Conservation (phyloP, 2,888 invertebrate species). For the Lamellibrachia satsuma region DNA sequence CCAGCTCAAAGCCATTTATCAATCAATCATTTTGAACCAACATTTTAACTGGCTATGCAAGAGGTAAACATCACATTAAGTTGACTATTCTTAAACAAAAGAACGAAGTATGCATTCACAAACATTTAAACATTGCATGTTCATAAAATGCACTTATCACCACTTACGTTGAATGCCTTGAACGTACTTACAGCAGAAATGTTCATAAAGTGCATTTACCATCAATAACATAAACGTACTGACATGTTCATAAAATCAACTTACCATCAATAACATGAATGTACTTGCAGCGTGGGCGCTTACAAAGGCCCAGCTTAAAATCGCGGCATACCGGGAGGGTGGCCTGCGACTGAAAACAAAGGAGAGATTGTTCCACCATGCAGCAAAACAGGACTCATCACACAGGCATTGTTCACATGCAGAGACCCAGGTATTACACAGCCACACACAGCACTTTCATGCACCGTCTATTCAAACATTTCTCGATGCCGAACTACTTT, state of each 20-base stretch:
- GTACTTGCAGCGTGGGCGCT: constrained; percentile 92
- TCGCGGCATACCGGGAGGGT: constrained; percentile 99
- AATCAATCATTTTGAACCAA: not conserved
- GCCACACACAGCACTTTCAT: not conserved
- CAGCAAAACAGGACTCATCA: not conserved
- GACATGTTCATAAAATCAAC: constrained; percentile 52
- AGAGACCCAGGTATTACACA: too few relatives aligned
- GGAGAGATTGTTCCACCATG: not conserved
- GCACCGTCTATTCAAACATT: not conserved
- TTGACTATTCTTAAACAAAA: not conserved
- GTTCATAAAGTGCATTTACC: too few relatives aligned
- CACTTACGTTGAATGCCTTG: too few relatives aligned
- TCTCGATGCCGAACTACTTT: not conserved
- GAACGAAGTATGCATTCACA: not conserved
- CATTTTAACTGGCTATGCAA: not conserved
- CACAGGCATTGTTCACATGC: not conserved
- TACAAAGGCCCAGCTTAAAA: constrained; percentile 98
- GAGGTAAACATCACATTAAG: not conserved
- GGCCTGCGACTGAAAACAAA: constrained; percentile 96
- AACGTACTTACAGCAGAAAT: too few relatives aligned
- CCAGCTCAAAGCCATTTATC: not conserved
- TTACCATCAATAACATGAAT: constrained; percentile 97
- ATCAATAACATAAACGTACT: not conserved
- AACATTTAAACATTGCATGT: not conserved
- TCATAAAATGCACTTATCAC: too few relatives aligned